phyloP scores from a whole-genome alignment of 2,797 vertebrate genomes.

The Scarus forsteni region DNA sequence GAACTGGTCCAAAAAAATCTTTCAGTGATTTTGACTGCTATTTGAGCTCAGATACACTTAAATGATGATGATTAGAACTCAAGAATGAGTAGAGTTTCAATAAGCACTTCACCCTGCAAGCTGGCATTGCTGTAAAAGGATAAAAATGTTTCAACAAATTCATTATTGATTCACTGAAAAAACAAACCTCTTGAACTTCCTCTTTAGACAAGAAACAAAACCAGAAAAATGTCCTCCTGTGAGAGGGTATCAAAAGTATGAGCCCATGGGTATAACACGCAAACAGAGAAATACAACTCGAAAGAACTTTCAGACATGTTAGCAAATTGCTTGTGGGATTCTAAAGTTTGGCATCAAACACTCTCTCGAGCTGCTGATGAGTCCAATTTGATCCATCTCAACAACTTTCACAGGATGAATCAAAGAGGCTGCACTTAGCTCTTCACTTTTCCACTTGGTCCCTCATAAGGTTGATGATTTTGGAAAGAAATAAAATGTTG shows the following conservation, averaged over 20 bases:
- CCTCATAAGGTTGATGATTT: background rate
- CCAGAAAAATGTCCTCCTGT: background rate
- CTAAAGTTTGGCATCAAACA: background rate
- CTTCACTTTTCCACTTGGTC: background rate
- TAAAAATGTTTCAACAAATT: background rate
- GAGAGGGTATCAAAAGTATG: background rate
- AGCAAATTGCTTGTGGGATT: background rate
- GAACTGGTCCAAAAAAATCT: constrained; percentile 5
- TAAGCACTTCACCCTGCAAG: background rate
- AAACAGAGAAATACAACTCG: background rate
- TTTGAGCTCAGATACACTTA: constrained; percentile 9
- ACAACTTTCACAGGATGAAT: background rate
- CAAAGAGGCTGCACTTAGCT: background rate
- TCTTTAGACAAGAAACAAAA: constrained; percentile 2
- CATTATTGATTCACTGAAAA: background rate
- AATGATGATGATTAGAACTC: background rate
- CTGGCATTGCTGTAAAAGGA: background rate
- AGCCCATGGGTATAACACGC: background rate
- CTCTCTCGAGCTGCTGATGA: background rate
- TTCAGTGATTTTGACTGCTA: background rate
- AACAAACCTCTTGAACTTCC: background rate
- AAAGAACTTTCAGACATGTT: background rate
- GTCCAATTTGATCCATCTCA: no score
- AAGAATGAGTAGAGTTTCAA: background rate
- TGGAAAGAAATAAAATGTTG: background rate